These are phyloP conservation scores for Patagioenas fasciata DNA, from an alignment of 2,113 vertebrate species.

Conservation along the genomic window DNA sequence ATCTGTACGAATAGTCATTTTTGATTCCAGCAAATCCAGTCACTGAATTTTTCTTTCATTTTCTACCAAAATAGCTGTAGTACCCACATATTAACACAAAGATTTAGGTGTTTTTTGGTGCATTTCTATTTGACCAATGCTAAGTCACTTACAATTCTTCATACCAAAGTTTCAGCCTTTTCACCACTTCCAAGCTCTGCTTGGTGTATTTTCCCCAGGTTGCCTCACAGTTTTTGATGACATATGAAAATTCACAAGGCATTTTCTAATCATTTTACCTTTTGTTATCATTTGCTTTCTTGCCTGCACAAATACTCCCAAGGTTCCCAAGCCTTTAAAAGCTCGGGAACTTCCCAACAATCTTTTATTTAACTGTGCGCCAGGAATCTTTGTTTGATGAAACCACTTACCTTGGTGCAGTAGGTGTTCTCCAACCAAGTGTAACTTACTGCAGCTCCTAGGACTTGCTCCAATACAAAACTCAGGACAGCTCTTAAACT, in stretches of 20 bases:
- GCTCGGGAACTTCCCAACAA: background rate
- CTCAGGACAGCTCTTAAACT: background rate
- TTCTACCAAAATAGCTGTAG: background rate
- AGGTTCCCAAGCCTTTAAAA: background rate
- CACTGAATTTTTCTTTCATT: background rate
- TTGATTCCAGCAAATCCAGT: background rate
- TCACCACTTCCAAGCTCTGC: background rate
- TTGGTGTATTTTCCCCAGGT: background rate
- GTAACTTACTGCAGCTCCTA: background rate
- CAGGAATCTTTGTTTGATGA: background rate
- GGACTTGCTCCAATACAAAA: background rate
- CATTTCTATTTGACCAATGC: background rate
- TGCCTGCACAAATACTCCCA: background rate
- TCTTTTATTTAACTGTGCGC: background rate
- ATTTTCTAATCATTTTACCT: background rate
- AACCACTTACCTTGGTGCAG: background rate
- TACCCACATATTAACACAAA: background rate
- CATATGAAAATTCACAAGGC: background rate
- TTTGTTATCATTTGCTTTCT: background rate
- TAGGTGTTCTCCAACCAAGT: background rate
- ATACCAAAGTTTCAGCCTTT: background rate
- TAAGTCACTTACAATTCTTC: background rate
- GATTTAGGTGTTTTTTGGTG: background rate
- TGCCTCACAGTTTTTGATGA: background rate
- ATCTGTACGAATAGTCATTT: background rate